Evolutionary conservation across 1,140 invertebrate species (phyloP), one percentile per base, ranked within the genome.

Genomic region (Philaenus spumarius): DNA sequence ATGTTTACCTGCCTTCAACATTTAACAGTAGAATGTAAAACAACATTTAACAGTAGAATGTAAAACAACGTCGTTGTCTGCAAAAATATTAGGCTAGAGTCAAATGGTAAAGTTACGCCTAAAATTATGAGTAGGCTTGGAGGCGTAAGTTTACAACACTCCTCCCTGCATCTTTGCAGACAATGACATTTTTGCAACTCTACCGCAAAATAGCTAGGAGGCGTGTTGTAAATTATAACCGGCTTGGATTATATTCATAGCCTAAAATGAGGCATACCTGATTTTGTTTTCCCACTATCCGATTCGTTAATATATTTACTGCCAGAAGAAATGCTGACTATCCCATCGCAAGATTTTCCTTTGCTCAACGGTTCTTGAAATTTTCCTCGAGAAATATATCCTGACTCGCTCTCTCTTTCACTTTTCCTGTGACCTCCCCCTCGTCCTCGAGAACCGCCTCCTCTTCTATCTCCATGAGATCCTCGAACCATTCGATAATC

Each of bases 351-450:
- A 12, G 52, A 54, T 47, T 53, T 60, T 24, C 39, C 46, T 42
- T 61, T 61, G n/a, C 9, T 40, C 40, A 45, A n/a, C 39, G 59
- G 43, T 45, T 61, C 59, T 43, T 56, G 53, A 61, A 56, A 57
- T 56, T 61, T 56, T 47, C 40, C 40, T 15, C 55, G 55, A 39
- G 47, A 14, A 52, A 50, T 24, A 46, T 26, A 56, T 37, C 12
- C 34, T 47, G 52, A 20, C 15, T 59, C 58, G 23, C 40, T 24
- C 15, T 61, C 53, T 12, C 34, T 48, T 23, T 61, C 55, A 35
- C 11, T 57, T 51, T 51, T 51, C 23, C 59, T 50, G 17, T 56
- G 40, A 35, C 34, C 14, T 14, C 26, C 24, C 12, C 54, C 47
- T 30, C 52, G n/a, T 14, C 55, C 59, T 52, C 47, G 4, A 17